Evolutionary conservation across 2,888 invertebrate genomes (phyloP).

Genomic region (Rotaria sp.): DNA sequence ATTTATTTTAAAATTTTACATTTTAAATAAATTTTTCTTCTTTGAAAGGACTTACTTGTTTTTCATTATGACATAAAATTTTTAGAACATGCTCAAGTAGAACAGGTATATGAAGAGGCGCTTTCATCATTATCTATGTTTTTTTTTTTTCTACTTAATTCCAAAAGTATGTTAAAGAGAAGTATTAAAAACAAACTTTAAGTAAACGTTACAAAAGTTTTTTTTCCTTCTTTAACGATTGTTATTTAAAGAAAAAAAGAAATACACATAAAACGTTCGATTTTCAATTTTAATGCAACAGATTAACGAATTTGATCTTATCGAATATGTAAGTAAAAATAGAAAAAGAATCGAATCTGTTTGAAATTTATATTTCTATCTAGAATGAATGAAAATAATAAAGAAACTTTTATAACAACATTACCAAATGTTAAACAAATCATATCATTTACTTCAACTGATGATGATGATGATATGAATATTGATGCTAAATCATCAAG

Average conservation of each 20-base stretch:
- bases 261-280: not conserved
- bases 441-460: not conserved
- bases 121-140: not conserved
- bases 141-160: not conserved
- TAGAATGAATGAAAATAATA: not conserved
- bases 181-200: not conserved
- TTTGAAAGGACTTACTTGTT: not conserved
- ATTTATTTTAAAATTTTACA: constrained; percentile 44
- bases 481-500: not conserved
- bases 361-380: not conserved
- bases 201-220: not conserved
- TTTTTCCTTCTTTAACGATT: not conserved
- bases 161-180: not conserved
- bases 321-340: not conserved
- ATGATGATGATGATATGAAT: not conserved
- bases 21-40: not conserved
- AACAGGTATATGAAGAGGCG: constrained; percentile 17
- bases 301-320: not conserved
- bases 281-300: not conserved
- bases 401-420: not conserved
- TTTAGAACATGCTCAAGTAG: constrained; percentile 11
- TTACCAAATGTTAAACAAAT: not conserved
- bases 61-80: not conserved
- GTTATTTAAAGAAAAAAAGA: not conserved
- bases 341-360: not conserved